Base-by-base conservation (phyloP, 2,113 vertebrate genomes). In the Azemiops feae region DNA sequence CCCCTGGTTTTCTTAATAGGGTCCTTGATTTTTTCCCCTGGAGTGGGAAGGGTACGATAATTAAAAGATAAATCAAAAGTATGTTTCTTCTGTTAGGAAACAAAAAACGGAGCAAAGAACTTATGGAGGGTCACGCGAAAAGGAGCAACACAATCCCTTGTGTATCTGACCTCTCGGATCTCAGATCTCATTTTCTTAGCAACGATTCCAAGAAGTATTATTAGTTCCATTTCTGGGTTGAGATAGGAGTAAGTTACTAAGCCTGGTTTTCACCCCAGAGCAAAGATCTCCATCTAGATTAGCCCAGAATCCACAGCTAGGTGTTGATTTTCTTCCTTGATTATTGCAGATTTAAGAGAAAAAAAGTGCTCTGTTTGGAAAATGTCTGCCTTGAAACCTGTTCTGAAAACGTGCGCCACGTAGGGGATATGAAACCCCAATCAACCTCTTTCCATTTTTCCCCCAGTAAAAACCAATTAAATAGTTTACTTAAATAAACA, bases 111-210 rank as follows among this genome's bases (percentile, higher is more conserved):
- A 39, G 16, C n/a, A 20, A 74, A 39, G 16, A 74, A 39, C n/a
- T 74, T 39, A 34, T 74, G 16, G 69, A 74, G n/a, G 69, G n/a
- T 39, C 69, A 74, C 5, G 16, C 27, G 0, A 16, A 53, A 87
- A n/a, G 5, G 16, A 43, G 10, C 88, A 69, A 27, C 69, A 45
- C 16, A 85, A 53, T 69, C 3, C 39, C 57, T 3, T 3, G 90
- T 52, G 39, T 87, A 85, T 92, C 95, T 95, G 88, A 81, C 10
- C 0, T 34, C 3, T 55, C 39, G 88, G 43, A 20, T 43, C 69
- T 57, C 18, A 93, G 94, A 60, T 1, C 52, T 34, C 53, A 39
- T 90, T 93, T 95, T 85, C 47, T 34, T 93, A 91, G 87, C 52
- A 91, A 30, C 87, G 58, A 20, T 0, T 1, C 39, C 10, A 55